Evolutionary conservation across 1,140 invertebrate genomes (phyloP), one percentile per base, ranked within the genome.

Genomic region (Scylla paramamosain): DNA sequence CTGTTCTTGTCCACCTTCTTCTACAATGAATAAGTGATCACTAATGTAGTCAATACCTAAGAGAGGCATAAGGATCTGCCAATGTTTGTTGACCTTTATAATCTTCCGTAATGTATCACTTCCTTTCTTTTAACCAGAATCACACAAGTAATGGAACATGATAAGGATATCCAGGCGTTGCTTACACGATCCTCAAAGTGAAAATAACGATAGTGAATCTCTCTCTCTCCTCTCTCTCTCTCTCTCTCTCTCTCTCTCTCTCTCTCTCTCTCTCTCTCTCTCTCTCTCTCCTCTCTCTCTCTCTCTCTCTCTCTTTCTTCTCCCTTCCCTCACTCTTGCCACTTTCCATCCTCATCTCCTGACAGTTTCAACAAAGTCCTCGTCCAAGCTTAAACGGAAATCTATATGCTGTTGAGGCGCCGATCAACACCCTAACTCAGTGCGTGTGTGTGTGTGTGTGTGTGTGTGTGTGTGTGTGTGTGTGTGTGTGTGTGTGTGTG

Each of bases 211-310:
- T 2, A 39, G 39, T 39, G 39, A 39, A 39, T 59, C 67, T 77
- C n/a, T n/a, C 67, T 77, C 67, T 77, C n/a, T n/a, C 67, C 67
- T 77, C 67, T 77, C n/a, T n/a, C 67, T 77, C 67, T 77, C n/a
- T n/a, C 67, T 77, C 67, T 77, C n/a, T n/a, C 67, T 77, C 67
- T 77, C n/a, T n/a, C 67, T 77, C 67, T 77, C n/a, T n/a, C 67
- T 77, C 67, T 77, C n/a, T n/a, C 67, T 77, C 67, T 77, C n/a
- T n/a, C 67, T 77, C 67, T 77, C n/a, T n/a, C 67, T 77, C 67
- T n/a, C 67, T 77, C n/a, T n/a, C 67, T 77, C 67, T 67, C 59
- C 20, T 25, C 59, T 67, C 20, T 25, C 59, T 25, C 20, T 67
- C 59, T 25, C 20, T 67, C 59, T 67, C 59, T 67, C 59, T 25